These are phyloP conservation scores for Hystrix brachyura DNA, from an alignment of 2,113 vertebrate genomes.

Conservation along the genomic window DNA sequence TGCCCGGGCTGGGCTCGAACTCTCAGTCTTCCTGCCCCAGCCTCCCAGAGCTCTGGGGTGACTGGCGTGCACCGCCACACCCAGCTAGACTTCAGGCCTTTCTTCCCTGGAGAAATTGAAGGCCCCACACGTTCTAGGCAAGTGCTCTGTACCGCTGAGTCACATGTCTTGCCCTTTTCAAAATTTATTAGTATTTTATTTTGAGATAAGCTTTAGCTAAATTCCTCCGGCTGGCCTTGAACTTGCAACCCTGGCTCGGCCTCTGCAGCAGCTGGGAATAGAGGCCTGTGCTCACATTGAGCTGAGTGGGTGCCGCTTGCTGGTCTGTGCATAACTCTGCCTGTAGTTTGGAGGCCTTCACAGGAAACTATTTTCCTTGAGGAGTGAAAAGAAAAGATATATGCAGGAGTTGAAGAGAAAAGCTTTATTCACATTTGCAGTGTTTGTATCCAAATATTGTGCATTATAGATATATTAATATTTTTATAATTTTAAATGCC, in stretches of 20 bases:
- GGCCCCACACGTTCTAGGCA: background rate
- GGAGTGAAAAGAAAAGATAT: background rate
- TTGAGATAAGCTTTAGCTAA: background rate
- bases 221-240: background rate
- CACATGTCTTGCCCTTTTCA: background rate
- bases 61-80: background rate
- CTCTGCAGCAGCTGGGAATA: background rate
- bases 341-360: background rate
- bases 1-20: background rate
- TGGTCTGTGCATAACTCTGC: background rate
- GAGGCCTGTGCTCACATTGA: background rate
- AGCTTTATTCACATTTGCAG: background rate
- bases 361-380: background rate
- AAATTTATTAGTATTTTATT: background rate
- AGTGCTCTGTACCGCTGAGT: background rate
- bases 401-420: background rate
- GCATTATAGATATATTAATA: background rate
- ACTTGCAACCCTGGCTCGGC: background rate
- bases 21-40: background rate
- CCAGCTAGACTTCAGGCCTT: background rate
- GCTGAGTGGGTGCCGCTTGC: too few species aligned
- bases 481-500: background rate
- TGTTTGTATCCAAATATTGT: constrained; percentile 6
- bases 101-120: background rate
- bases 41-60: background rate